These are phyloP conservation scores for Ascidia mentula DNA, from an alignment of 23 tunicate genomes.

Conservation along the genomic window DNA sequence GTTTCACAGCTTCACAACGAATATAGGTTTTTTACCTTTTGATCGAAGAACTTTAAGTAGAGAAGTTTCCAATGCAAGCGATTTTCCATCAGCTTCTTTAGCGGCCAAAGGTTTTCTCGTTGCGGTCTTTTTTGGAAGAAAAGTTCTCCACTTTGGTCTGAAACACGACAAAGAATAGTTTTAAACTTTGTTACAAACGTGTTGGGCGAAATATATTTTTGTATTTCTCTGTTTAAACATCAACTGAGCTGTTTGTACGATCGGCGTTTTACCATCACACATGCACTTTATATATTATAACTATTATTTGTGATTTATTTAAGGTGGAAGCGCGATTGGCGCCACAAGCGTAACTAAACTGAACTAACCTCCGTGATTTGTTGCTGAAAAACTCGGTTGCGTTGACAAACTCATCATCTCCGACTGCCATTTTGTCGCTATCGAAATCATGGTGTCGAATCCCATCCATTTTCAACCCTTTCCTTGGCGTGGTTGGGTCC, in stretches of 20 bases:
- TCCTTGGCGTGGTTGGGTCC: neutral
- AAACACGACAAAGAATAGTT: neutral
- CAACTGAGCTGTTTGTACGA: too few relatives aligned
- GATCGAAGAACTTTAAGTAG: conserved; percentile 11
- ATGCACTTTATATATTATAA: too few relatives aligned
- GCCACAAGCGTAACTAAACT: too few relatives aligned
- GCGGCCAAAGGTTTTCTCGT: neutral
- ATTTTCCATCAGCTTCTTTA: neutral
- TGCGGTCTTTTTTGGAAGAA: neutral
- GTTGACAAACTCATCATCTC: neutral
- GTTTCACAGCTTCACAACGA: too few relatives aligned
- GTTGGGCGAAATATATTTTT: neutral
- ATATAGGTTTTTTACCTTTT: neutral
- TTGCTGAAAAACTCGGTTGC: neutral
- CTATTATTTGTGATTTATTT: too few relatives aligned
- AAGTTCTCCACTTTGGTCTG: neutral
- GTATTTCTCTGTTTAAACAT: neutral
- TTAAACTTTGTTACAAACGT: neutral
- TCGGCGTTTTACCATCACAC: too few relatives aligned
- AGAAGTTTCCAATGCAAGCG: neutral
- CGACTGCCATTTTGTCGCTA: neutral
- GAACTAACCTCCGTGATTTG: neutral
- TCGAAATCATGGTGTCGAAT: neutral
- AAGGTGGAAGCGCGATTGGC: too few relatives aligned
- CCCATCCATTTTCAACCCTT: neutral